Conservation (phyloP, 2,797 vertebrate genomes). For the Mormyrus proboscirostris region DNA sequence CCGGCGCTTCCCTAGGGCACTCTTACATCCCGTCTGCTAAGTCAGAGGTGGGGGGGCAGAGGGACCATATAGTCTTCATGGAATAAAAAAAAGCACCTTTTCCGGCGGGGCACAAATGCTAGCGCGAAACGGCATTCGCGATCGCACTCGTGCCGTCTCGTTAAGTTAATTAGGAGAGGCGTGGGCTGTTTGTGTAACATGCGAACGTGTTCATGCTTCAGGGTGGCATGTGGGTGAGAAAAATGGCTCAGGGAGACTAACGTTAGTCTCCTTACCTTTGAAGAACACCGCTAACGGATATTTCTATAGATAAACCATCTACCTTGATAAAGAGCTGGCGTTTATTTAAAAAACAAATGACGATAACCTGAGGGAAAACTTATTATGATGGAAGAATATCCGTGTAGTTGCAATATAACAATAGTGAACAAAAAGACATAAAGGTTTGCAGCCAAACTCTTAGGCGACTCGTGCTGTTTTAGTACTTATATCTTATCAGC, state of each 20-base stretch:
- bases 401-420: background rate
- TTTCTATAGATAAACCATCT: background rate
- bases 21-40: background rate
- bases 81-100: constrained; percentile 72
- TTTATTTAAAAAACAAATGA: background rate
- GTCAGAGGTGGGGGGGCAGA: background rate
- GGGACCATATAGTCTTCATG: constrained; percentile 65
- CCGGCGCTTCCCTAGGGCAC: background rate
- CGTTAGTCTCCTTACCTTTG: background rate
- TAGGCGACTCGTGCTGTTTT: constrained; percentile 34
- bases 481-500: background rate
- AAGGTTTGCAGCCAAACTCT: constrained; percentile 45
- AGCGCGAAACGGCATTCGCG: constrained; percentile 65
- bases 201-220: constrained; percentile 37
- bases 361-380: background rate
- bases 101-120: constrained; percentile 48
- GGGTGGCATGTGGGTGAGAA: background rate
- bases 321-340: background rate
- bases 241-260: background rate
- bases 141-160: constrained; percentile 70
- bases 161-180: constrained; percentile 66
- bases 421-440: constrained; percentile 23
- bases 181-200: constrained; percentile 63
- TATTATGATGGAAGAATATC: background rate
- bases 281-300: background rate